Evolutionary conservation across 2,888 invertebrate species (phyloP).

Genomic region (Stenurella melanura): DNA sequence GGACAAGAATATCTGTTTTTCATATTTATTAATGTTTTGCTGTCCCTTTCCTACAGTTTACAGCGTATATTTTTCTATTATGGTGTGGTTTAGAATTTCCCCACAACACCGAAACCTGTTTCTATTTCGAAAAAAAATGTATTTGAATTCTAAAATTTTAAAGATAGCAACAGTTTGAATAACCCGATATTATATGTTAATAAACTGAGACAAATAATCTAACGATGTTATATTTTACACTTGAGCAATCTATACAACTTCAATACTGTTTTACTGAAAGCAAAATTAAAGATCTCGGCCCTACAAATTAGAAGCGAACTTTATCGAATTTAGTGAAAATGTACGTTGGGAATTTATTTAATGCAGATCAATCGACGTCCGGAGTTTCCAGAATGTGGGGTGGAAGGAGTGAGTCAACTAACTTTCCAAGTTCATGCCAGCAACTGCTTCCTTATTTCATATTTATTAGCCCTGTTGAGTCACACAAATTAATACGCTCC

Average conservation of each 20-base stretch:
- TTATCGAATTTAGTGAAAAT: constrained; percentile 19
- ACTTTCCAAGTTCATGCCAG: constrained; percentile 27
- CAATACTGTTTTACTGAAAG: constrained; percentile 12
- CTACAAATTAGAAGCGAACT: constrained; percentile 12
- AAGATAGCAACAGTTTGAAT: too few species aligned
- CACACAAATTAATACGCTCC: constrained; percentile 10
- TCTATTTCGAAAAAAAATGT: too few species aligned
- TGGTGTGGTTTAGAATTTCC: too few species aligned
- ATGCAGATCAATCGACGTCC: constrained; percentile 29
- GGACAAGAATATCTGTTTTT: too few species aligned
- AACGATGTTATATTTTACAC: neutral
- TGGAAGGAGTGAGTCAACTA: constrained; percentile 29
- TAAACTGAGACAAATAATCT: too few species aligned
- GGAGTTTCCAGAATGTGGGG: constrained; percentile 35
- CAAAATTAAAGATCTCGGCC: constrained; percentile 25
- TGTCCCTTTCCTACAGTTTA: too few species aligned
- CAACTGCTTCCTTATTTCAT: constrained; percentile 27
- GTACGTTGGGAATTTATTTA: constrained; percentile 21
- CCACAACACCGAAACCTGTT: too few species aligned
- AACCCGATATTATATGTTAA: too few species aligned
- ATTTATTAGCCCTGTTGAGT: constrained; percentile 33
- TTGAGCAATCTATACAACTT: constrained; percentile 9
- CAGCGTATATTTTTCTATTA: too few species aligned
- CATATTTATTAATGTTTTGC: too few species aligned
- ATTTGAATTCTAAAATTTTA: too few species aligned